Base-by-base conservation (phyloP, 2,113 vertebrate genomes). In the Sisor rabdophorus region DNA sequence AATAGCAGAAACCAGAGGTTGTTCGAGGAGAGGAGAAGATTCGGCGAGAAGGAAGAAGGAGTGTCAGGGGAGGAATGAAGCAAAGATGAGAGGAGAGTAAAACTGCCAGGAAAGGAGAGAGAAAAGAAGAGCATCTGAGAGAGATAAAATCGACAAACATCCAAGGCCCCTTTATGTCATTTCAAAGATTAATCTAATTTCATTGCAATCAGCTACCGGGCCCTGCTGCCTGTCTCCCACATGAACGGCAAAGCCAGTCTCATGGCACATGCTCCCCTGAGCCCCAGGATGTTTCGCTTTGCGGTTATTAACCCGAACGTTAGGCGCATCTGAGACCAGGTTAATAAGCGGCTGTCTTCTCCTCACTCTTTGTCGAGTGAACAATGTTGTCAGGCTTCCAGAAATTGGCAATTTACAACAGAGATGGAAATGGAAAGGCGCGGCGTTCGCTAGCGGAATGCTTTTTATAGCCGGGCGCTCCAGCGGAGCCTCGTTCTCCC, bases 381-480 rank as follows among this genome's bases (percentile, higher is more conserved):
- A 81, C 82, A 84, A 77, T 79, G 79, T 81, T 81, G 82, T 84
- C 76, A 81, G 74, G 79, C 77, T 73, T 79, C 79, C 69, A 84
- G 80, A 80, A 82, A 82, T 84, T 84, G 82, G 65, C 82, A 84
- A 81, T 84, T 84, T 84, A 79, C 82, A 84, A 81, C 76, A 73
- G 82, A 84, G 82, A 78, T 81, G 77, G 80, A 84, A 79, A 84
- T 81, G 79, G 80, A 84, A 58, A 81, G 79, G 73, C 79, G 71
- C 80, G 79, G 67, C 71, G 71, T 67, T 83, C 79, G 67, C 75
- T 76, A 76, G 79, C 64, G 74, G 61, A 79, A 79, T 64, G 77
- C 68, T 77, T 77, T 84, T 84, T 81, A 84, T 81, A 81, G 81
- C 81, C 52, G 11, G 63, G 69, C 52, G 54, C 78, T 74, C 69